Evolutionary conservation across 2,113 vertebrate genomes (phyloP).

Genomic region (Jaculus jaculus): DNA sequence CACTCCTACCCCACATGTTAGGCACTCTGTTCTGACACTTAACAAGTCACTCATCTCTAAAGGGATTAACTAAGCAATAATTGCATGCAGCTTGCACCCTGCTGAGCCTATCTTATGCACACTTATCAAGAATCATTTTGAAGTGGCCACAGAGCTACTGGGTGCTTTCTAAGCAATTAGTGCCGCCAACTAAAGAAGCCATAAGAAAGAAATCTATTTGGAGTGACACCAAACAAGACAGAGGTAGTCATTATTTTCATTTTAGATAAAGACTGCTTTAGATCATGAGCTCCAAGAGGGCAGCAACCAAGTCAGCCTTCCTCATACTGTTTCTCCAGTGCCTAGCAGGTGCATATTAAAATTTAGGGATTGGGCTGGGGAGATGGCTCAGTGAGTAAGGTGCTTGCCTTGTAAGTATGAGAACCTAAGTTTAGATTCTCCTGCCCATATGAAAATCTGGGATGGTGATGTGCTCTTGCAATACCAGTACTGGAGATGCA

Average conservation of each 20-base stretch:
- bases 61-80: constrained; percentile 69
- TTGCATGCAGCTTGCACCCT: background rate
- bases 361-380: background rate
- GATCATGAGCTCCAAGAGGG: background rate
- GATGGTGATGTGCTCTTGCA: too few relatives aligned
- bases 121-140: constrained; percentile 28
- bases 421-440: too few relatives aligned
- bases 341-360: background rate
- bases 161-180: constrained; percentile 19
- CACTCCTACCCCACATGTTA: background rate
- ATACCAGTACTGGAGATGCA: too few relatives aligned
- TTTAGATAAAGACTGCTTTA: constrained; percentile 18
- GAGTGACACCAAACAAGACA: background rate
- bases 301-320: background rate
- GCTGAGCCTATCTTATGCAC: background rate
- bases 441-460: too few relatives aligned
- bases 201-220: background rate
- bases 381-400: too few relatives aligned
- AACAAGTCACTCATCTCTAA: constrained; percentile 60
- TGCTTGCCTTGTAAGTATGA: too few relatives aligned
- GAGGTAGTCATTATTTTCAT: background rate
- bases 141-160: constrained; percentile 19
- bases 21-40: constrained; percentile 6
- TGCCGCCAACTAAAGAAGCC: background rate
- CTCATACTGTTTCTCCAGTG: background rate